Evolutionary conservation across 1,140 invertebrate species (phyloP).

Genomic region (Heterodera schachtii): DNA sequence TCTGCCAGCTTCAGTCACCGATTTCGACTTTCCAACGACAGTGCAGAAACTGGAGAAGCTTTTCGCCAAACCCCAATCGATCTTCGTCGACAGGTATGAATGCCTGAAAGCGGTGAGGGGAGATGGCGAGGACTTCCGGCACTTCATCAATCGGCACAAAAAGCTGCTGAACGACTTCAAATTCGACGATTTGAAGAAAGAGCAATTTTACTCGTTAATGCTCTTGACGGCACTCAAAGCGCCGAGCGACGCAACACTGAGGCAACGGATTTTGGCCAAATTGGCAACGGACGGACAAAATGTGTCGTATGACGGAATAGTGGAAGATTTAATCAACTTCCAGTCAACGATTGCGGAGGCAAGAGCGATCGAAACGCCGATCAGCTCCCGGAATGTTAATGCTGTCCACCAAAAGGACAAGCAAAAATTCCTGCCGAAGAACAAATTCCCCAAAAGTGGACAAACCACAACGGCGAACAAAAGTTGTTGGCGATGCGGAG

Average conservation of each 20-base stretch:
- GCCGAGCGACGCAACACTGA: not conserved
- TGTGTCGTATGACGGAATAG: not conserved
- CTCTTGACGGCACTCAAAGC: not conserved
- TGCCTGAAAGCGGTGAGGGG: constrained; percentile 1
- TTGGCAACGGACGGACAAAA: not conserved
- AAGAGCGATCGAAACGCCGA: not conserved
- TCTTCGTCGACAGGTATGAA: not conserved
- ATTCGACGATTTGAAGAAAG: not conserved
- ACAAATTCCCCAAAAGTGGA: too few relatives aligned
- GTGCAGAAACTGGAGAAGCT: constrained; percentile 1
- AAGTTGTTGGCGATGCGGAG: constrained; percentile 8
- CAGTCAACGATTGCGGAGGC: not conserved
- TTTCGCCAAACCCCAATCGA: not conserved
- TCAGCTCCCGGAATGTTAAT: not conserved
- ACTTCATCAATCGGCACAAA: not conserved
- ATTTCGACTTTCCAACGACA: not conserved
- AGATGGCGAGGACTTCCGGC: not conserved
- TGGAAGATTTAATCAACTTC: not conserved
- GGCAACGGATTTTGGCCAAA: not conserved
- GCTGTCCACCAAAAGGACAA: too few relatives aligned
- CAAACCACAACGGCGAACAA: not conserved
- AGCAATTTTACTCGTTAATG: not conserved
- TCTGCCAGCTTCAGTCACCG: not conserved
- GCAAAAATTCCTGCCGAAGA: too few relatives aligned
- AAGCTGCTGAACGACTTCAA: not conserved